Conservation (phyloP, 2,888 invertebrate genomes). For the Polylopha cassiicola region DNA sequence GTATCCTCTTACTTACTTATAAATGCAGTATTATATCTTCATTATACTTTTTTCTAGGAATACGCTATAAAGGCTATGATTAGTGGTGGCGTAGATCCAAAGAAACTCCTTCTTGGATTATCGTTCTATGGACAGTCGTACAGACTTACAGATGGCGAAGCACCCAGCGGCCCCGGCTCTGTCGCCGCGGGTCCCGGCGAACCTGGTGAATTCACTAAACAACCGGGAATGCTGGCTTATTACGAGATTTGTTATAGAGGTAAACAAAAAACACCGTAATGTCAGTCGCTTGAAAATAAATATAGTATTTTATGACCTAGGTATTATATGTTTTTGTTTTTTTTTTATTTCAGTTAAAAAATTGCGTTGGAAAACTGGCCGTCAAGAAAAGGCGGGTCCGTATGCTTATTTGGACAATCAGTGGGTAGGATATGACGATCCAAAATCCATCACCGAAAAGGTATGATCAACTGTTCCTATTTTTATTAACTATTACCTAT, state of each 20-base stretch:
- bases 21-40: not conserved
- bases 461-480: conserved; percentile 48
- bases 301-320: not conserved
- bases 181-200: conserved; percentile 85
- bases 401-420: conserved; percentile 88
- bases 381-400: conserved; percentile 81
- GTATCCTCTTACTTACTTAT: too few species aligned
- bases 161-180: conserved; percentile 74
- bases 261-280: conserved; percentile 25
- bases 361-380: conserved; percentile 81
- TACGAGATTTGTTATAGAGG: conserved; percentile 88
- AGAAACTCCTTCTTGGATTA: conserved; percentile 87
- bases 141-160: conserved; percentile 73
- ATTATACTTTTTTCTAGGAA: conserved; percentile 72
- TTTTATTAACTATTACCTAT: not conserved
- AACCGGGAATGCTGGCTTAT: conserved; percentile 92
- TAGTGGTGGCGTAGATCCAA: conserved; percentile 83
- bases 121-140: conserved; percentile 94
- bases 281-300: not conserved
- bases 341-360: conserved; percentile 72
- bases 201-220: conserved; percentile 88
- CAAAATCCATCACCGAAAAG: conserved; percentile 84
- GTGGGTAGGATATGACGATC: conserved; percentile 94
- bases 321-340: conserved; percentile 2
- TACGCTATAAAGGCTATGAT: conserved; percentile 87